Evolutionary conservation across 2,113 vertebrate species (phyloP).

Genomic region (Epinephelus moara): DNA sequence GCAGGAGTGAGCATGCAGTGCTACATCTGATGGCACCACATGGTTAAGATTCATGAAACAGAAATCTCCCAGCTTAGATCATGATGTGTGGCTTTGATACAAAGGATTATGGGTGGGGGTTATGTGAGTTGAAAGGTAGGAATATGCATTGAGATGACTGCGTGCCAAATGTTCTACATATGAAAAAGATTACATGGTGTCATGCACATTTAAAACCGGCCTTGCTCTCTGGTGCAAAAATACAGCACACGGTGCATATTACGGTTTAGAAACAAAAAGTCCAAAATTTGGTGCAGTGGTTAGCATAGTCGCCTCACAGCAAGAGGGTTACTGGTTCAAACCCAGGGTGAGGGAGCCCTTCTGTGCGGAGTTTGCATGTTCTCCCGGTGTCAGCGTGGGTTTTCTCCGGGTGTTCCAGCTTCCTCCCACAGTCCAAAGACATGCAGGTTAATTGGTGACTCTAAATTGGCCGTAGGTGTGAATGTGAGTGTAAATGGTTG

Average conservation of each 20-base stretch:
- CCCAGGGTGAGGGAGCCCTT: too few relatives aligned
- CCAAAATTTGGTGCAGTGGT: too few relatives aligned
- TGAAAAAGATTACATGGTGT: slow-evolving; percentile 20
- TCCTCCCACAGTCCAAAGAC: too few relatives aligned
- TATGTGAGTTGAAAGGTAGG: slow-evolving; percentile 36
- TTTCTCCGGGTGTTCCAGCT: too few relatives aligned
- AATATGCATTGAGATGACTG: slow-evolving; percentile 26
- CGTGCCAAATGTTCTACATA: slow-evolving; percentile 5
- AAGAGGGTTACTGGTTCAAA: too few relatives aligned
- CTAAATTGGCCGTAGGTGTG: too few relatives aligned
- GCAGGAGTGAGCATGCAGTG: slow-evolving; percentile 23
- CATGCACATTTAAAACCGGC: background rate
- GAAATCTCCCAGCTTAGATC: slow-evolving; percentile 53
- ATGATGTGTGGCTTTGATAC: slow-evolving; percentile 58
- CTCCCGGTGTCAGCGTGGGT: too few relatives aligned
- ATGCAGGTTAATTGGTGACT: too few relatives aligned
- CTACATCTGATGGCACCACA: slow-evolving; percentile 40
- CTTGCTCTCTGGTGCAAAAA: background rate
- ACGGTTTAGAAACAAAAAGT: background rate
- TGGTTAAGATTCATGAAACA: slow-evolving; percentile 42
- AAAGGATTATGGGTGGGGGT: slow-evolving; percentile 10
- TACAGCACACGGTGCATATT: background rate
- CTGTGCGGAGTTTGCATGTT: too few relatives aligned
- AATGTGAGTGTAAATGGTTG: too few relatives aligned
- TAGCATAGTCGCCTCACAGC: too few relatives aligned